phyloP scores from a whole-genome alignment of 2,797 vertebrate species.

The Girardinus metallicus region DNA sequence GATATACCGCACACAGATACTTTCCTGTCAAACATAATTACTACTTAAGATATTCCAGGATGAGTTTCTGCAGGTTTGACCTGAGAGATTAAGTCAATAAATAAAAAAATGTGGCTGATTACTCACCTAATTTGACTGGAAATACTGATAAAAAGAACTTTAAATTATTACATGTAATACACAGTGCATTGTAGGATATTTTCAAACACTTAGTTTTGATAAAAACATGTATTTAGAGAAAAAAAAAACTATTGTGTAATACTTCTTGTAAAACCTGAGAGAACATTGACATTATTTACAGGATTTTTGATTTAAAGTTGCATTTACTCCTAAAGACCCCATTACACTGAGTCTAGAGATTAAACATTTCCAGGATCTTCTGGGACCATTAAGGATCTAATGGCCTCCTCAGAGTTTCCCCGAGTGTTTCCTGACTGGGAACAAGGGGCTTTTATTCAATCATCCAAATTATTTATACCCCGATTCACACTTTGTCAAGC shows the following conservation, averaged over 20 bases:
- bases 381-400: constrained; percentile 2
- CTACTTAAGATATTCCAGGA: not conserved
- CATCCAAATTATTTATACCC: not conserved
- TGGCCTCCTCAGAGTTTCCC: not conserved
- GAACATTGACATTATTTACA: not conserved
- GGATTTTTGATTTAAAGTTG: not conserved
- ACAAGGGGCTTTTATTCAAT: not conserved
- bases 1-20: not conserved
- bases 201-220: not conserved
- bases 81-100: not conserved
- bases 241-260: not conserved
- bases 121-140: not conserved
- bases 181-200: not conserved
- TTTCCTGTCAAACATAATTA: not conserved
- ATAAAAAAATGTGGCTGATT: not conserved
- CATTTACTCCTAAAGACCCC: not conserved
- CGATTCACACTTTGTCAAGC: not conserved
- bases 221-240: not conserved
- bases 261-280: not conserved
- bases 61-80: constrained; percentile 7
- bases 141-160: not conserved
- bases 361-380: not conserved
- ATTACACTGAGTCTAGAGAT: not conserved
- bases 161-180: not conserved
- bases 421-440: not conserved